Percentiles rank a stretch among this genome's conserved stretches.
phyloP scores from a whole-genome alignment of 1,140 invertebrate genomes.

The Marisa cornuarietis region DNA sequence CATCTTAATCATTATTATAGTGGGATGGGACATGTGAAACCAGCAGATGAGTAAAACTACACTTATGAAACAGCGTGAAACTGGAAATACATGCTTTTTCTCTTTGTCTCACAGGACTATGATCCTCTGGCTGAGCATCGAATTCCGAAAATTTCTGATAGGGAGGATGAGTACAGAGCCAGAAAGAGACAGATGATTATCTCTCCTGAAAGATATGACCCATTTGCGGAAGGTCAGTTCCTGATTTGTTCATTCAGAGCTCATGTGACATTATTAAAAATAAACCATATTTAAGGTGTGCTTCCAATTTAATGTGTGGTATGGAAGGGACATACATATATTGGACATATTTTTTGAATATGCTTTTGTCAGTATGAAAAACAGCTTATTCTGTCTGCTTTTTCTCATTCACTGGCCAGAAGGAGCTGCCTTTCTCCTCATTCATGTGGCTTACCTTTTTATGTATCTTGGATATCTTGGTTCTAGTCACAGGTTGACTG shows the following conservation, averaged over 20 bases:
- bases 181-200: conserved; percentile 86
- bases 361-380: too few relatives aligned
- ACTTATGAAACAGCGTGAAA: too few relatives aligned
- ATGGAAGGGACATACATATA: too few relatives aligned
- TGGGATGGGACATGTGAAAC: too few relatives aligned
- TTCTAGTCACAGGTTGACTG: background rate
- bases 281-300: background rate
- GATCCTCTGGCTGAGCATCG: conserved; percentile 96
- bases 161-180: conserved; percentile 95
- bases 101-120: conserved; percentile 78
- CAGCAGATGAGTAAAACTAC: too few relatives aligned
- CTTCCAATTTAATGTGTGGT: too few relatives aligned
- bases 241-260: background rate
- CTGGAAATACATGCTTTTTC: too few relatives aligned
- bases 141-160: conserved; percentile 85
- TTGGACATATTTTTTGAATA: too few relatives aligned
- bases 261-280: background rate
- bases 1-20: too few relatives aligned
- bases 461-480: background rate
- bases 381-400: too few relatives aligned
- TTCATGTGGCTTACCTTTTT: conserved; percentile 5
- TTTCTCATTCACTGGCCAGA: background rate
- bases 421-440: background rate
- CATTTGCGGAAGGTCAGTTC: conserved; percentile 94
- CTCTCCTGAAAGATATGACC: conserved; percentile 92